Conservation (phyloP, 2,113 vertebrate genomes). For the Sapayoa aenigma region DNA sequence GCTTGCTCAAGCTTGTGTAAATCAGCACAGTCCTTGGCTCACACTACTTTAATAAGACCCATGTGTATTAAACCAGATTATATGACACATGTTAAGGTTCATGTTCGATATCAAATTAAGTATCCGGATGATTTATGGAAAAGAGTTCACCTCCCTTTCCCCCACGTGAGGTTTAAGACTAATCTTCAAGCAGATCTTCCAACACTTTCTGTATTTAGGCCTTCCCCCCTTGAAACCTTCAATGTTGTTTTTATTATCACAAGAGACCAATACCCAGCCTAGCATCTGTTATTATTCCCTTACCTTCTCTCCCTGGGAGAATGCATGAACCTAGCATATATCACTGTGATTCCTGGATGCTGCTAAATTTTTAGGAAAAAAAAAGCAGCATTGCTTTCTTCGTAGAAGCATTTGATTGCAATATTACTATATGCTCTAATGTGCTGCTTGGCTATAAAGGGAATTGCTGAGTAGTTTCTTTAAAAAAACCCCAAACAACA, state of each 20-base stretch:
- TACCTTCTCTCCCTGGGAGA: slow-evolving; percentile 45
- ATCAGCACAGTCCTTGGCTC: slow-evolving; percentile 71
- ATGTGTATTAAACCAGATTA: slow-evolving; percentile 75
- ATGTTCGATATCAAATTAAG: slow-evolving; percentile 80
- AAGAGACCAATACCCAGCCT: slow-evolving; percentile 65
- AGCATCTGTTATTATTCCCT: slow-evolving; percentile 70
- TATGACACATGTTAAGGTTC: slow-evolving; percentile 74
- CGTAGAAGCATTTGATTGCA: slow-evolving; percentile 46
- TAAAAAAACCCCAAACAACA: not conserved
- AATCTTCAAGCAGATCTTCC: slow-evolving; percentile 73
- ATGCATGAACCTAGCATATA: slow-evolving; percentile 25
- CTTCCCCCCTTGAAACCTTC: slow-evolving; percentile 55
- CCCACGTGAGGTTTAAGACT: slow-evolving; percentile 66
- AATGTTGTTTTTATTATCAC: slow-evolving; percentile 70
- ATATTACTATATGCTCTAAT: slow-evolving; percentile 15
- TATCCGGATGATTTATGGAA: slow-evolving; percentile 75
- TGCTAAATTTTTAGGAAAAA: slow-evolving; percentile 42
- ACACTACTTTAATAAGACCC: slow-evolving; percentile 75
- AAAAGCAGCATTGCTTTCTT: slow-evolving; percentile 37
- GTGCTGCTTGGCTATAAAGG: slow-evolving; percentile 42
- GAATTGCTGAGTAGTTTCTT: slow-evolving; percentile 26
- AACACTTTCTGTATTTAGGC: slow-evolving; percentile 65
- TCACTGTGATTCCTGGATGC: slow-evolving; percentile 56
- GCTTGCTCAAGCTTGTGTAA: slow-evolving; percentile 62
- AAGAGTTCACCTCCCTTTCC: slow-evolving; percentile 64